Conservation (phyloP, 2,113 vertebrate genomes). For the Hippopotamus amphibius region DNA sequence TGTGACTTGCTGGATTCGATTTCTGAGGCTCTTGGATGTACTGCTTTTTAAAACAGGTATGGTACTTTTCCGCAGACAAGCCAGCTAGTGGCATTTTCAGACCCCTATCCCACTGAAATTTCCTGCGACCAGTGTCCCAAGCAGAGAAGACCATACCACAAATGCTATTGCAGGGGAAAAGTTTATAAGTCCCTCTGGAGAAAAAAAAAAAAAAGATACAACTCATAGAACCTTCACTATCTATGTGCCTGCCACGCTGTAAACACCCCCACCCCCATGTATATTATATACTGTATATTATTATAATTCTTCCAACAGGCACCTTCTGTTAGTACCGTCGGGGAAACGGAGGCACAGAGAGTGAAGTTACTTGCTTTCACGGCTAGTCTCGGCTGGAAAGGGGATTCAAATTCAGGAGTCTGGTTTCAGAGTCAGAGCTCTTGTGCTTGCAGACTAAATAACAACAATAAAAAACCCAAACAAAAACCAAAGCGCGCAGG, state of each 20-base stretch:
- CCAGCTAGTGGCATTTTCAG: neutral
- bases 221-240: neutral
- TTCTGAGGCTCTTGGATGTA: neutral
- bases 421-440: neutral
- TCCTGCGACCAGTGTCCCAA: neutral
- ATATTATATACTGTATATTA: neutral
- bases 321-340: neutral
- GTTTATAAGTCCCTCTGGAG: neutral
- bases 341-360: neutral
- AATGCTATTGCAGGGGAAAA: neutral
- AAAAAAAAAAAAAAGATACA: neutral
- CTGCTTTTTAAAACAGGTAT: neutral
- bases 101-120: neutral
- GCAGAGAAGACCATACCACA: neutral
- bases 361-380: neutral
- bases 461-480: neutral
- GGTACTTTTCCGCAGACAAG: neutral
- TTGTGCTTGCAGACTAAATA: conserved; percentile 38
- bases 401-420: neutral
- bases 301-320: neutral
- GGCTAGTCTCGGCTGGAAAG: neutral
- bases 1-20: neutral
- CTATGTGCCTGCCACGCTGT: neutral
- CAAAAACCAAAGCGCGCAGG: neutral
- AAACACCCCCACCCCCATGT: neutral